Conservation (phyloP, 2,888 invertebrate genomes). For the Theodoxus fluviatilis region DNA sequence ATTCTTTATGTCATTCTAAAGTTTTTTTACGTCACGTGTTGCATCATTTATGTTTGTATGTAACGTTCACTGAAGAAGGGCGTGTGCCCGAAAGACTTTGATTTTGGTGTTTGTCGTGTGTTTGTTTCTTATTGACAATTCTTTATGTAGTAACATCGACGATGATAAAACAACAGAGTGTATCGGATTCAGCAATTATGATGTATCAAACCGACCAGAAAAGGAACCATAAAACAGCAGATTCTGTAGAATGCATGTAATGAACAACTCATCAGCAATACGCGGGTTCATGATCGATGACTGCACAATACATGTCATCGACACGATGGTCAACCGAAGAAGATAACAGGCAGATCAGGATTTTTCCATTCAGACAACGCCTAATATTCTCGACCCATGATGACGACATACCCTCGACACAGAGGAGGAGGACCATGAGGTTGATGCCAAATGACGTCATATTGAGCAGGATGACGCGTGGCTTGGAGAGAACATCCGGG, state of each 20-base stretch:
- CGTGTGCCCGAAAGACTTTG: too few species aligned
- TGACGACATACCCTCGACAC: slow-evolving; percentile 55
- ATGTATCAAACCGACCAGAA: neutral
- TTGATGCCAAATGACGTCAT: slow-evolving; percentile 58
- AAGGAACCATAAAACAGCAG: neutral
- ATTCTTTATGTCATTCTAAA: too few species aligned
- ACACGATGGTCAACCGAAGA: too few species aligned
- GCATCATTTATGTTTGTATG: too few species aligned
- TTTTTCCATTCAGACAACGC: too few species aligned
- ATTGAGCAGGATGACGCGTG: slow-evolving; percentile 51
- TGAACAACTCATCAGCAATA: neutral
- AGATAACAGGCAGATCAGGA: too few species aligned
- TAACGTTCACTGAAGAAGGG: too few species aligned
- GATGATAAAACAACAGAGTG: neutral
- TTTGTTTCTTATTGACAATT: neutral
- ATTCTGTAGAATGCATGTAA: neutral
- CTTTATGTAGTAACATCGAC: neutral
- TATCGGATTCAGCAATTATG: neutral
- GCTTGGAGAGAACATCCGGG: slow-evolving; percentile 40
- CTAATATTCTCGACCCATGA: too few species aligned
- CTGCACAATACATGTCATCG: too few species aligned
- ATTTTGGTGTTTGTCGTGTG: too few species aligned
- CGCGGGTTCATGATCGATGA: too few species aligned
- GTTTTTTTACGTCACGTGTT: too few species aligned
- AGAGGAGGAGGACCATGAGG: slow-evolving; percentile 59